Evolutionary conservation across 2,888 invertebrate species (phyloP).

Genomic region (Lasioglossum figueresi): DNA sequence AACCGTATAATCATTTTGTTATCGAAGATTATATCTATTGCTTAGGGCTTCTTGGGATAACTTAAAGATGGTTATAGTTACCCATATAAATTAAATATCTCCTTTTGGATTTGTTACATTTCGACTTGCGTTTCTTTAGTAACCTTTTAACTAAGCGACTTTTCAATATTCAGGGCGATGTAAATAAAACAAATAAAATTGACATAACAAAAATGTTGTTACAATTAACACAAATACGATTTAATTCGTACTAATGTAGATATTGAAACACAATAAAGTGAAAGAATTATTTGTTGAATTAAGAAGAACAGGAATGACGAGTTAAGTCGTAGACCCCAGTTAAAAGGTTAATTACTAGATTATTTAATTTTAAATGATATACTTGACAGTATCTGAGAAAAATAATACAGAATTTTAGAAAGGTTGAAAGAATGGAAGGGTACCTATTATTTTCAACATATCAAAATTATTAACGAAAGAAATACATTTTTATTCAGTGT

Average conservation of each 20-base stretch:
- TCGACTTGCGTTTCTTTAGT: neutral
- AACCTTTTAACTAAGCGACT: neutral
- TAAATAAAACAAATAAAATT: neutral
- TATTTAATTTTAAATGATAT: neutral
- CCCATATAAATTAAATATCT: neutral
- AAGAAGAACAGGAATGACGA: neutral
- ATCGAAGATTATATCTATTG: neutral
- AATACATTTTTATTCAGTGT: neutral
- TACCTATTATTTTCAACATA: neutral
- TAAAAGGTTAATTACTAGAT: neutral
- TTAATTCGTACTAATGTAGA: neutral
- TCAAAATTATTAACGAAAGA: neutral
- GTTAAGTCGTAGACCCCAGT: neutral
- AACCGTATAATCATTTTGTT: neutral
- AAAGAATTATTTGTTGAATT: neutral
- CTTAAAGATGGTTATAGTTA: neutral
- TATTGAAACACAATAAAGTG: neutral
- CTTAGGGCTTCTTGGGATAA: neutral
- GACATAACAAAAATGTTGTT: neutral
- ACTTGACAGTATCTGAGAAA: too few relatives aligned
- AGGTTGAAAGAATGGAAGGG: neutral
- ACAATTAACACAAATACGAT: neutral
- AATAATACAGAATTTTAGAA: neutral
- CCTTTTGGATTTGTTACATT: neutral
- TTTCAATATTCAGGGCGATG: neutral